Evolutionary conservation across 1,140 invertebrate species (phyloP).

Genomic region (Drosophila santomea): DNA sequence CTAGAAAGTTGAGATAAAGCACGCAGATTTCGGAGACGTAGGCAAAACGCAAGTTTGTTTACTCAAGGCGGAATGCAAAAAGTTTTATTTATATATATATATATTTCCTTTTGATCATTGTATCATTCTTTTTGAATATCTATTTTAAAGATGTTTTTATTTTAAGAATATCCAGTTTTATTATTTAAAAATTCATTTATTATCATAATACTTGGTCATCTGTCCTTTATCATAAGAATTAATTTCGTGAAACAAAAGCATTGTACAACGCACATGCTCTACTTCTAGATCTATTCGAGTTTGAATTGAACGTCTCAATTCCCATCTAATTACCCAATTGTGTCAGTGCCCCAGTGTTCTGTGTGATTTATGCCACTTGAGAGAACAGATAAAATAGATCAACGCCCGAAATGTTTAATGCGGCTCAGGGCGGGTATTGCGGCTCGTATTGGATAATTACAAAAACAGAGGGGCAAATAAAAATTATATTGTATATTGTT

Average conservation of each 20-base stretch:
- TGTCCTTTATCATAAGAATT: too few relatives aligned
- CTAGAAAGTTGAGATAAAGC: too few relatives aligned
- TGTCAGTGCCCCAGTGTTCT: conserved; percentile 55
- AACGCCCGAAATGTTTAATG: conserved; percentile 52
- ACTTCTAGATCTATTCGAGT: conserved; percentile 19
- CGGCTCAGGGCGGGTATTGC: conserved; percentile 1
- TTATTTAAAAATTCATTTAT: too few relatives aligned
- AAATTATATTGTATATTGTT: conserved; percentile 52
- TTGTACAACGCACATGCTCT: conserved; percentile 18
- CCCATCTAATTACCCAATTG: conserved; percentile 74
- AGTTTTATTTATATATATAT: too few relatives aligned
- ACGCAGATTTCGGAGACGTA: too few relatives aligned
- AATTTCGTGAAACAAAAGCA: not conserved
- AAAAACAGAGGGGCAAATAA: conserved; percentile 38
- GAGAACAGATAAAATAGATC: conserved; percentile 55
- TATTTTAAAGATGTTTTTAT: too few relatives aligned
- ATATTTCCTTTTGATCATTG: too few relatives aligned
- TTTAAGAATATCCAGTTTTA: too few relatives aligned
- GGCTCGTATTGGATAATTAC: conserved; percentile 47
- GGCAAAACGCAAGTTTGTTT: too few relatives aligned
- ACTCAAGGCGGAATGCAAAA: too few relatives aligned
- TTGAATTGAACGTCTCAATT: conserved; percentile 70
- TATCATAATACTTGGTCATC: too few relatives aligned
- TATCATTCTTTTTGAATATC: too few relatives aligned
- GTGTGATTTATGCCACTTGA: conserved; percentile 80